These are phyloP conservation scores for Yponomeuta cagnagella DNA, from an alignment of 2,888 invertebrate genomes.

Conservation along the genomic window DNA sequence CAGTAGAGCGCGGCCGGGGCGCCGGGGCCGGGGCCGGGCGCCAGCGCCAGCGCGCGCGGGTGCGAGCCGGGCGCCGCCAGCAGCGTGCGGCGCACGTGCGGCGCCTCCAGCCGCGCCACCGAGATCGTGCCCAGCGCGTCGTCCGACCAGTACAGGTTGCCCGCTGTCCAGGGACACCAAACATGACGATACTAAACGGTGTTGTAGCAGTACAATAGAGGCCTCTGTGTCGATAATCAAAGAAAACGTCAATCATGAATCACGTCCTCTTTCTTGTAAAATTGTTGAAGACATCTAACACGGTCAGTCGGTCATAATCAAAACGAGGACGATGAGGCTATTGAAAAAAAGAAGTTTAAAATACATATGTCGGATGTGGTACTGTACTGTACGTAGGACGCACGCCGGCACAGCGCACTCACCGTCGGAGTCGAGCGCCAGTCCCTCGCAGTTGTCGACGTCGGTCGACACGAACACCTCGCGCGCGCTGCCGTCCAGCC, in stretches of 20 bases:
- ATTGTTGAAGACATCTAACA: too few species aligned
- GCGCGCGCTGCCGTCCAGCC: slow-evolving; percentile 75
- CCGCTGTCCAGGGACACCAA: slow-evolving; percentile 32
- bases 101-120: slow-evolving; percentile 79
- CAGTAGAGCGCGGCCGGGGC: slow-evolving; percentile 80
- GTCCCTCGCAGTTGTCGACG: slow-evolving; percentile 80
- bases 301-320: too few species aligned
- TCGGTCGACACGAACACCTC: slow-evolving; percentile 76
- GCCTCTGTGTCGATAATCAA: too few species aligned
- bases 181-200: neutral
- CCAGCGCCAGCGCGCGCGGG: slow-evolving; percentile 78
- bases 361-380: too few species aligned
- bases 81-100: slow-evolving; percentile 64
- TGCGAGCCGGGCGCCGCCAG: slow-evolving; percentile 76
- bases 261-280: too few species aligned
- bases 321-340: too few species aligned
- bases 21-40: slow-evolving; percentile 79
- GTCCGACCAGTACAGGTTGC: slow-evolving; percentile 90
- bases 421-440: slow-evolving; percentile 91
- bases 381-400: too few species aligned
- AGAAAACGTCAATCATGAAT: too few species aligned
- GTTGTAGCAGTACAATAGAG: too few species aligned
- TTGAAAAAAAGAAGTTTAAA: too few species aligned
- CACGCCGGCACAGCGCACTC: slow-evolving; percentile 20
- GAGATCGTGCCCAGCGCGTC: slow-evolving; percentile 80